Conservation (phyloP, 2,888 invertebrate species). For the Eristalis tenax region DNA sequence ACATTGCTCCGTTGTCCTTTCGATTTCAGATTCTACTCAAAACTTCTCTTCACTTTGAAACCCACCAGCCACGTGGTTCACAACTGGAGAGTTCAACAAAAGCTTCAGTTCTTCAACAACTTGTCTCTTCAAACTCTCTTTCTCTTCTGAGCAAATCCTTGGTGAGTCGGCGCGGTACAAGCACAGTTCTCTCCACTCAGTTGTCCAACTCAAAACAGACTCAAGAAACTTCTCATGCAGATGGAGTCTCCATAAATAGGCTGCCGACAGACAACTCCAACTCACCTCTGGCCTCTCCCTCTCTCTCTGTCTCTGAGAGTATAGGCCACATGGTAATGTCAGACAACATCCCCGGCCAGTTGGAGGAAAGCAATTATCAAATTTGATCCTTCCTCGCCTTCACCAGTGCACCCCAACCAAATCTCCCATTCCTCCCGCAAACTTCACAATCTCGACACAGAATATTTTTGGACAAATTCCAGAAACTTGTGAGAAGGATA, state of each 20-base stretch:
- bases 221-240: neutral
- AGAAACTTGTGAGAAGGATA: constrained; percentile 67
- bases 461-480: constrained; percentile 71
- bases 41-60: neutral
- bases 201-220: neutral
- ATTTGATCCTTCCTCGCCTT: constrained; percentile 59
- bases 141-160: neutral
- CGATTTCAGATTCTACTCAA: neutral
- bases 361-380: constrained; percentile 63
- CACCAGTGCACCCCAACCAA: neutral
- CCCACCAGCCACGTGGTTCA: neutral
- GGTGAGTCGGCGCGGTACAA: neutral
- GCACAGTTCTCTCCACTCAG: too few relatives aligned
- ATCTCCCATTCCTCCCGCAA: neutral
- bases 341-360: neutral
- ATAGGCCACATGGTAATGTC: constrained; percentile 23
- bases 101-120: neutral
- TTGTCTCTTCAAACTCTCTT: neutral
- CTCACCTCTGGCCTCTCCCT: neutral
- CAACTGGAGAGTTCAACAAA: neutral
- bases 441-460: constrained; percentile 42
- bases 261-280: neutral
- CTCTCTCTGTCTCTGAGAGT: neutral
- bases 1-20: neutral
- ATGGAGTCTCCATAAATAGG: neutral